Evolutionary conservation across 2,113 vertebrate genomes (phyloP).

Genomic region (Hippopotamus amphibius): DNA sequence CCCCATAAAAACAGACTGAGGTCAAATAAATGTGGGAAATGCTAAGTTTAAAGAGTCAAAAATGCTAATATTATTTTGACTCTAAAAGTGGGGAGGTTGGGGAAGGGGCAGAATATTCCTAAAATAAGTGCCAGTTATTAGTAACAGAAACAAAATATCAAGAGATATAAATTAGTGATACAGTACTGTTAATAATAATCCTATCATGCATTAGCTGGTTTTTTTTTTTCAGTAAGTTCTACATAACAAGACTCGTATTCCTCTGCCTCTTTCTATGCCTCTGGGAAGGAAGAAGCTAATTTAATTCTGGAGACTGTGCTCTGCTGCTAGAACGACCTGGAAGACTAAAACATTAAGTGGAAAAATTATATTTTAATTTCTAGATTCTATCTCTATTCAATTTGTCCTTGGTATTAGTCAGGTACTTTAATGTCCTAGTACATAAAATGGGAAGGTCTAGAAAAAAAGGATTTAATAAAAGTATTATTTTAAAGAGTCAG

Average conservation of each 20-base stretch:
- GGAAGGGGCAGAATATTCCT: neutral
- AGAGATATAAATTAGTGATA: conserved; percentile 12
- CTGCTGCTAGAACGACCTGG: neutral
- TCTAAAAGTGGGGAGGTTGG: neutral
- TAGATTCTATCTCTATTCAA: conserved; percentile 3
- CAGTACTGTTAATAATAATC: neutral
- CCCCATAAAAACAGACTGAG: neutral
- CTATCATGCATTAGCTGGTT: neutral
- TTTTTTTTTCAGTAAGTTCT: neutral
- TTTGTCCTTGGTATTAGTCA: conserved; percentile 1
- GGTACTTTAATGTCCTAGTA: neutral
- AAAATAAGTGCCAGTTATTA: conserved; percentile 20
- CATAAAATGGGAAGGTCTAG: neutral
- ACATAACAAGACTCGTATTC: neutral
- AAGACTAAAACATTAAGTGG: neutral
- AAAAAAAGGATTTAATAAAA: neutral
- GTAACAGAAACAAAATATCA: conserved; percentile 38
- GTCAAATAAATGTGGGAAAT: conserved; percentile 31
- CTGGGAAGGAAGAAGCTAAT: conserved; percentile 14
- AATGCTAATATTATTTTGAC: conserved; percentile 23
- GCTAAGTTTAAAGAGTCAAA: conserved; percentile 31
- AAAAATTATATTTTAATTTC: conserved; percentile 22
- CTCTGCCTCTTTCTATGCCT: neutral
- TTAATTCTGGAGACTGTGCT: conserved; percentile 15
- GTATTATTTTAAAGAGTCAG: conserved; percentile 34